Percentiles rank a stretch among this genome's conserved stretches.
Evolutionary conservation across 2,888 invertebrate genomes (phyloP).

Genomic region (Autographa pulchrina): DNA sequence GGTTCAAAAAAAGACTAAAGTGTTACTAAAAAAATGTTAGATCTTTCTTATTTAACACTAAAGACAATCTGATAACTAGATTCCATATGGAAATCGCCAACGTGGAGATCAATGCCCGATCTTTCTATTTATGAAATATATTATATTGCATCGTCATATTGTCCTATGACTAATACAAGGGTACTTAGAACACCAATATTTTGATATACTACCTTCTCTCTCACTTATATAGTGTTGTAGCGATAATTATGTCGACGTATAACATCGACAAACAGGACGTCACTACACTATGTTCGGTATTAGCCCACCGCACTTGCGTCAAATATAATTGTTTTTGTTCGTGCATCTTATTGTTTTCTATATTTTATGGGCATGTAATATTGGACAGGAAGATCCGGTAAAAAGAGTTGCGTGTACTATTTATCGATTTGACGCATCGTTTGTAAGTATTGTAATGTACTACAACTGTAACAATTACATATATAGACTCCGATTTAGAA

Average conservation of each 20-base stretch:
- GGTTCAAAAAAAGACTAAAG: too few relatives aligned
- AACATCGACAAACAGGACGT: slow-evolving; percentile 63
- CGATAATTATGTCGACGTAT: slow-evolving; percentile 35
- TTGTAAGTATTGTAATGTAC: too few relatives aligned
- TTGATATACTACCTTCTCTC: neutral
- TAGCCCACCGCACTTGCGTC: slow-evolving; percentile 60
- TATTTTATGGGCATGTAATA: neutral
- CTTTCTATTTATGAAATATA: too few relatives aligned
- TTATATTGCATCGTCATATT: too few relatives aligned
- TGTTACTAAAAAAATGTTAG: too few relatives aligned
- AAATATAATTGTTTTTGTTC: slow-evolving; percentile 57
- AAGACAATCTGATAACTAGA: too few relatives aligned
- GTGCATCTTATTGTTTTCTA: slow-evolving; percentile 44
- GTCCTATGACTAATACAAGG: neutral
- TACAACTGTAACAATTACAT: neutral
- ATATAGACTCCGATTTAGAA: neutral
- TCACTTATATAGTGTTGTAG: slow-evolving; percentile 2
- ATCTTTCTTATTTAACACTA: too few relatives aligned
- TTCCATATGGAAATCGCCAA: too few relatives aligned
- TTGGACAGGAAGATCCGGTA: slow-evolving; percentile 7
- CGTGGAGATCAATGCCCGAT: too few relatives aligned
- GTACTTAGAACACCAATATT: neutral
- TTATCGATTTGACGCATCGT: neutral
- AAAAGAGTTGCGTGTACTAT: neutral
- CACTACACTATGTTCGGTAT: slow-evolving; percentile 56